phyloP scores from a whole-genome alignment of 2,888 invertebrate genomes.

The Cetonia aurata region DNA sequence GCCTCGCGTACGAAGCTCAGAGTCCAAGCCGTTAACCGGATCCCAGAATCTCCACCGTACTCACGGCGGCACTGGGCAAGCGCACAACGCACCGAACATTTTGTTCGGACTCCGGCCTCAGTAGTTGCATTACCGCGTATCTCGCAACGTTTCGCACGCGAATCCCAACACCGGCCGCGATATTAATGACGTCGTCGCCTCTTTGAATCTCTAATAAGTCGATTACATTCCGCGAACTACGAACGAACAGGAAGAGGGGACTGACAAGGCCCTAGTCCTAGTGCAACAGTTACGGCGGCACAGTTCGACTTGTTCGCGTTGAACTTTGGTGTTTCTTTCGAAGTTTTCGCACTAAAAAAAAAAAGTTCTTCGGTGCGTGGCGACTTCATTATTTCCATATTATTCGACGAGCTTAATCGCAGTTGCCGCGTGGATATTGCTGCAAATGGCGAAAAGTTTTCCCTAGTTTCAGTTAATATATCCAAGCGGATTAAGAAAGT shows the following conservation, averaged over 20 bases:
- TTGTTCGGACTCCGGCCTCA: constrained; percentile 17
- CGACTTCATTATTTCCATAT: constrained; percentile 6
- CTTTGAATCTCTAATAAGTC: constrained; percentile 9
- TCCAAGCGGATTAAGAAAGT: too few relatives aligned
- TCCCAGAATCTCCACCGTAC: constrained; percentile 1
- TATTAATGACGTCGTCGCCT: constrained; percentile 10
- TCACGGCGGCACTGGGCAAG: constrained; percentile 4
- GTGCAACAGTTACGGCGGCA: too few relatives aligned
- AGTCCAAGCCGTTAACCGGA: constrained; percentile 4
- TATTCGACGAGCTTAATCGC: not conserved
- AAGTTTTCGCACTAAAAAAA: not conserved
- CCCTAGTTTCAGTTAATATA: too few relatives aligned
- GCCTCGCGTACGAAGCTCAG: not conserved
- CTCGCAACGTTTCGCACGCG: constrained; percentile 19
- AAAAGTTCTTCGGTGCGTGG: constrained; percentile 8
- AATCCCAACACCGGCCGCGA: not conserved
- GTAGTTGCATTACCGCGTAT: constrained; percentile 31
- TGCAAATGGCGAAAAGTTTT: too few relatives aligned
- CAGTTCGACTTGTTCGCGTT: not conserved
- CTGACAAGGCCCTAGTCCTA: too few relatives aligned
- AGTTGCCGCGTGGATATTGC: too few relatives aligned
- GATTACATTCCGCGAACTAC: not conserved
- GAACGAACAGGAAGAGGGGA: not conserved
- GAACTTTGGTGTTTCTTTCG: not conserved
- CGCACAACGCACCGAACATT: constrained; percentile 12